Evolutionary conservation across 1,140 invertebrate genomes (phyloP).

Genomic region (Gonatopus flavifemur): DNA sequence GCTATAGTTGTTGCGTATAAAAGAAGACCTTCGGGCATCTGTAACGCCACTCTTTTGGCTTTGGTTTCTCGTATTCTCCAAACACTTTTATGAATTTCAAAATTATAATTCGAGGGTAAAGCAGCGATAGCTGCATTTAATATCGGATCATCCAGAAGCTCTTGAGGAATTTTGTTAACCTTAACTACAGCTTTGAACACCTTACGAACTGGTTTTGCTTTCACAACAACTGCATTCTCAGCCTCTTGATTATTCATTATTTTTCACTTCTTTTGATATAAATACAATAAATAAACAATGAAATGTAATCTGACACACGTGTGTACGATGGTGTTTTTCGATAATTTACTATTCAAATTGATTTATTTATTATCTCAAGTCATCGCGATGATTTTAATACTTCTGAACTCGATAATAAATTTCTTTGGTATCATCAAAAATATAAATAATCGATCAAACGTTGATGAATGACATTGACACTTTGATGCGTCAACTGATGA

Average conservation of each 20-base stretch:
- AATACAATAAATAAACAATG: too few relatives aligned
- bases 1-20: slow-evolving; percentile 92
- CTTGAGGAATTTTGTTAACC: slow-evolving; percentile 81
- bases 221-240: slow-evolving; percentile 71
- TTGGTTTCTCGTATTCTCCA: slow-evolving; percentile 87
- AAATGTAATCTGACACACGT: too few relatives aligned
- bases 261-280: slow-evolving; percentile 33
- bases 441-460: too few relatives aligned
- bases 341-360: too few relatives aligned
- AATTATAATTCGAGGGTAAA: slow-evolving; percentile 96
- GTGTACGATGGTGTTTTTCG: too few relatives aligned
- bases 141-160: slow-evolving; percentile 77
- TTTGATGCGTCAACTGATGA: too few relatives aligned
- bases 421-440: too few relatives aligned
- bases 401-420: too few relatives aligned
- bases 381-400: too few relatives aligned
- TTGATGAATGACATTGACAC: too few relatives aligned
- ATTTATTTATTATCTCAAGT: too few relatives aligned
- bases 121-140: slow-evolving; percentile 72
- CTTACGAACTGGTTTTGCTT: slow-evolving; percentile 75
- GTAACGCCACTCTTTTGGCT: slow-evolving; percentile 88
- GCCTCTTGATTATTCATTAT: slow-evolving; percentile 34
- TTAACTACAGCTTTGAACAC: slow-evolving; percentile 72
- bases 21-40: slow-evolving; percentile 94
- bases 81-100: slow-evolving; percentile 97